Base-by-base conservation (phyloP, 1,140 invertebrate genomes). In the Spodoptera litura region DNA sequence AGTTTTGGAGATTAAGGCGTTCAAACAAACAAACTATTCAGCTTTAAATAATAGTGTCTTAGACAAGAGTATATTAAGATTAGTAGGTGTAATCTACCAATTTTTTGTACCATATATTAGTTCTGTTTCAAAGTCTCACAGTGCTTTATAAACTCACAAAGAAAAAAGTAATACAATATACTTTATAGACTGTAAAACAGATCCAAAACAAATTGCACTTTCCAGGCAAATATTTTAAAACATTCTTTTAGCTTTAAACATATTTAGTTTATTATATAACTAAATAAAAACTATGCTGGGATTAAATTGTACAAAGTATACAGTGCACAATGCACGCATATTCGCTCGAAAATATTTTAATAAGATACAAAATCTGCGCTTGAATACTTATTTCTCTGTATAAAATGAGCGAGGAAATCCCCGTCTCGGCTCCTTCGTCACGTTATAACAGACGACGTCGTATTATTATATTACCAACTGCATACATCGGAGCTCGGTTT, bases 281-380 rank as follows among this genome's bases (percentile, higher is more conserved):
- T 73, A 38, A 59, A 12, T 73, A 25, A 55, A 44, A 66, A 61
- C 53, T 66, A 58, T 72, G 52, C 66, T 81, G 78, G 51, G 59
- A 68, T 52, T 71, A 78, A 78, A 68, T 78, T 73, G 12, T 71
- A 12, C 15, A 56, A 52, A 71, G 20, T 49, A 51, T n/a, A 51
- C 38, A 38, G 10, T 20, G 49, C 38, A 51, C n/a, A 38, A 12
- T 64, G 62, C n/a, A 31, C 15, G 11, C 25, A 70, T 27, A 53
- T 31, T 66, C 53, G 11, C 44, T 62, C 61, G 20, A 52, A 68
- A 68, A 51, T 68, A 68, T 68, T 68, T 68, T 52, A 68, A 68
- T 68, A 52, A 51, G 10, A 27, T 51, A 66, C 35, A 52, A 66
- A 44, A 61, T 6, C 62, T 49, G 20, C 44, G 15, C 4, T 13